Conservation (phyloP, 2,797 vertebrate genomes). For the Tachyglossus aculeatus region DNA sequence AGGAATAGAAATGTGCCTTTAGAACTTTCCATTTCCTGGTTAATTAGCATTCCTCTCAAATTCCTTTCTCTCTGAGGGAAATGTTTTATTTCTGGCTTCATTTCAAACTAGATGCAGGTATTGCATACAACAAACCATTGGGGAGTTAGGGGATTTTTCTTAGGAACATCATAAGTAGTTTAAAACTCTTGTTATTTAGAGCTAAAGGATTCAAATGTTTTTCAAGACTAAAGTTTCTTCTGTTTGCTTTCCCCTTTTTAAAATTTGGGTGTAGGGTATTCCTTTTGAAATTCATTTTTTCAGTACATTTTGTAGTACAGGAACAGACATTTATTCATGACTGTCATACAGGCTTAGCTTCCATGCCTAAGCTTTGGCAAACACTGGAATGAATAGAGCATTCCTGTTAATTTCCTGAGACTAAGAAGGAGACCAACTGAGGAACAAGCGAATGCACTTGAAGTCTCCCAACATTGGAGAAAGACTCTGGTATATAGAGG, state of each 20-base stretch:
- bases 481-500: too few species aligned
- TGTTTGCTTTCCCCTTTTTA: too few species aligned
- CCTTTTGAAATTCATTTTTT: constrained; percentile 38
- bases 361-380: background rate
- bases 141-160: constrained; percentile 11
- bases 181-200: constrained; percentile 21
- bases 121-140: constrained; percentile 5
- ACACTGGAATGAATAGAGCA: background rate
- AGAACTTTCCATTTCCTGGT: background rate
- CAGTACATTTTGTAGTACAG: constrained; percentile 25
- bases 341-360: background rate
- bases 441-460: too few species aligned
- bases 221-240: constrained; percentile 33
- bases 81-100: constrained; percentile 22
- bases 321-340: background rate
- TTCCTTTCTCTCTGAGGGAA: constrained; percentile 6
- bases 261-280: constrained; percentile 19
- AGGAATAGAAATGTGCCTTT: constrained; percentile 11
- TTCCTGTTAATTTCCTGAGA: background rate
- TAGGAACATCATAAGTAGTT: constrained; percentile 22
- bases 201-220: constrained; percentile 9
- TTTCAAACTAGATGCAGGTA: constrained; percentile 12
- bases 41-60: constrained; percentile 35
- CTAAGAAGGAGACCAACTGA: too few species aligned
- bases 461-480: too few species aligned